Evolutionary conservation across 2,888 invertebrate species (phyloP).

Genomic region (Aquatica leii): DNA sequence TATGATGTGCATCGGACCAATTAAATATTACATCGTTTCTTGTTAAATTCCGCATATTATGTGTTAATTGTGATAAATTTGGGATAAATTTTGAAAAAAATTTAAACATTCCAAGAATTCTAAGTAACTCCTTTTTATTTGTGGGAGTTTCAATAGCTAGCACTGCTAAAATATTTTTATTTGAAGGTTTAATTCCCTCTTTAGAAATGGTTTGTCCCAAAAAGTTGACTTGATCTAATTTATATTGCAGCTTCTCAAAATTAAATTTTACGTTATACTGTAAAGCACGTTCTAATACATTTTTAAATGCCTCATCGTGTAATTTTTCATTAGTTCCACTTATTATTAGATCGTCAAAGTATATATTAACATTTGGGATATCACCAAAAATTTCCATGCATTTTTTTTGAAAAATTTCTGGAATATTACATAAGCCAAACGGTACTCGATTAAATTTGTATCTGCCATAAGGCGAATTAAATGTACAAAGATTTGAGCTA

Average conservation of each 20-base stretch:
- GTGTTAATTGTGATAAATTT: neutral
- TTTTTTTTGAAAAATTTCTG: neutral
- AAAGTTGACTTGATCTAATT: neutral
- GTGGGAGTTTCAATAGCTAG: neutral
- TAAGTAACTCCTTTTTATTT: neutral
- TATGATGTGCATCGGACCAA: neutral
- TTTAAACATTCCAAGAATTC: neutral
- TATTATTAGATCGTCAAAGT: neutral
- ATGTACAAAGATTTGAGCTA: neutral
- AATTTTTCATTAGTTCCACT: too few species aligned
- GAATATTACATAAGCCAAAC: conserved; percentile 3
- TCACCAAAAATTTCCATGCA: neutral
- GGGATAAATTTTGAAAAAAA: neutral
- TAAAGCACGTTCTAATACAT: too few species aligned
- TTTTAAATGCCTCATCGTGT: too few species aligned
- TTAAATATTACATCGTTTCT: neutral
- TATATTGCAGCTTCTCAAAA: too few species aligned
- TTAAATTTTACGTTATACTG: neutral
- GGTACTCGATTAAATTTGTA: conserved; percentile 32
- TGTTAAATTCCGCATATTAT: neutral
- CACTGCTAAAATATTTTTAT: neutral
- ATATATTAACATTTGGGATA: neutral
- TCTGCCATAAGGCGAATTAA: conserved; percentile 36
- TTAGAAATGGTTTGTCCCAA: too few species aligned
- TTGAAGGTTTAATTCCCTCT: conserved; percentile 18